Conservation (phyloP, 1,140 invertebrate genomes). For the Nephila pilipes region DNA sequence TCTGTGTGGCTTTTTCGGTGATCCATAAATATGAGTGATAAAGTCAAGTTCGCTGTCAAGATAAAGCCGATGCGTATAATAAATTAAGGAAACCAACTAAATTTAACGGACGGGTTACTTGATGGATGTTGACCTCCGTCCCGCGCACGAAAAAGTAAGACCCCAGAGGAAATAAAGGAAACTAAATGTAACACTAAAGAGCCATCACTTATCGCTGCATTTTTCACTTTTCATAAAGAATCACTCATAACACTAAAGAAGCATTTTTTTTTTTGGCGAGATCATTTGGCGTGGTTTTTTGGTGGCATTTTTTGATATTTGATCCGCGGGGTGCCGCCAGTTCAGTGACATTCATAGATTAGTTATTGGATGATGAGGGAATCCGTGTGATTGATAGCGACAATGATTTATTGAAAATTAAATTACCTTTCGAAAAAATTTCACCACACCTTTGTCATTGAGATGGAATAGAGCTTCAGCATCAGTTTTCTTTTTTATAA, state of each 20-base stretch:
- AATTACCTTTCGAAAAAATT: constrained; percentile 31
- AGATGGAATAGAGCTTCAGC: constrained; percentile 14
- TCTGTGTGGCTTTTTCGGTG: constrained; percentile 25
- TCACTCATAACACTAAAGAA: not conserved
- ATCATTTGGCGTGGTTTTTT: constrained; percentile 42
- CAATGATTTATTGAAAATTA: constrained; percentile 61
- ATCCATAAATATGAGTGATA: constrained; percentile 72
- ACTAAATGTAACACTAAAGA: constrained; percentile 13
- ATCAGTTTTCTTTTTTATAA: not conserved
- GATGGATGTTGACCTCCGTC: constrained; percentile 55
- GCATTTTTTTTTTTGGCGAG: not conserved
- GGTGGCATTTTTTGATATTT: constrained; percentile 19
- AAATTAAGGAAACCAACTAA: constrained; percentile 67
- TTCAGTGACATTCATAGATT: constrained; percentile 47
- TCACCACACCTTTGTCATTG: constrained; percentile 40
- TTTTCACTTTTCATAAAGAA: constrained; percentile 16
- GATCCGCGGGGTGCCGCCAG: constrained; percentile 15
- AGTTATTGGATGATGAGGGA: constrained; percentile 14
- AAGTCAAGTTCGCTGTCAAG: constrained; percentile 62
- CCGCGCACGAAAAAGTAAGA: not conserved
- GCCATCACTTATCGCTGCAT: not conserved
- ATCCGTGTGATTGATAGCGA: constrained; percentile 48
- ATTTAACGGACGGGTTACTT: constrained; percentile 58
- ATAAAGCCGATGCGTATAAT: constrained; percentile 61
- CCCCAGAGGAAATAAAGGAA: not conserved